These are phyloP conservation scores for Phoeniculus purpureus DNA, from an alignment of 2,797 vertebrate species.

Conservation along the genomic window DNA sequence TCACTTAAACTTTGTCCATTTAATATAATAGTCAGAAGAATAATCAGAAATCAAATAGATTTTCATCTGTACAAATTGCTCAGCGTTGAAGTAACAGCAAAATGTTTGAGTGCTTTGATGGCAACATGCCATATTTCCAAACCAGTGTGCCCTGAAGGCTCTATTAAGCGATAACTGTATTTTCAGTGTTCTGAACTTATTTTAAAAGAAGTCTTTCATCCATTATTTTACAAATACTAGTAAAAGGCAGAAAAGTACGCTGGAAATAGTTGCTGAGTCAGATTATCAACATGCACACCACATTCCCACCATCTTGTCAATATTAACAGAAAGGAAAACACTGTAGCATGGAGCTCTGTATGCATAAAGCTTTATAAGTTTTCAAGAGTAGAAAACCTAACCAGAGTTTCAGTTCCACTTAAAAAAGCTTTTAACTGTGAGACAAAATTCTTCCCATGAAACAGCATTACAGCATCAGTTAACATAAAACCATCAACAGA, in stretches of 20 bases:
- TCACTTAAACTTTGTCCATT: constrained; percentile 26
- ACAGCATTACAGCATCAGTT: background rate
- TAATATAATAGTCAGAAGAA: constrained; percentile 29
- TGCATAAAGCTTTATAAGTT: background rate
- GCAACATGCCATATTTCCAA: constrained; percentile 42
- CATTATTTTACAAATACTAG: constrained; percentile 23
- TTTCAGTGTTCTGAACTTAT: constrained; percentile 27
- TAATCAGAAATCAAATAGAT: constrained; percentile 52
- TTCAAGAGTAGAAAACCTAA: background rate
- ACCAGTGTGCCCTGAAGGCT: background rate
- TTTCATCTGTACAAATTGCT: background rate
- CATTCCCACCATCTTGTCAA: background rate
- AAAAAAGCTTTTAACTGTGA: background rate
- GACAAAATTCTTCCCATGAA: background rate
- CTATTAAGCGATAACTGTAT: constrained; percentile 33
- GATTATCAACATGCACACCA: background rate
- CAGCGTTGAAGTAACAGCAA: constrained; percentile 14
- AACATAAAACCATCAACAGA: background rate
- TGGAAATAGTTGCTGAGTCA: background rate
- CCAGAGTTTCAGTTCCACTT: background rate
- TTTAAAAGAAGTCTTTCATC: background rate
- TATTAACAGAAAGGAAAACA: background rate
- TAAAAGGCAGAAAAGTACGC: background rate
- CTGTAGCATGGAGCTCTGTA: background rate
- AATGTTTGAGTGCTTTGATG: constrained; percentile 60